Percentiles rank a stretch among this genome's conserved stretches.
These are phyloP conservation scores for Cariama cristata DNA, from an alignment of 2,113 vertebrate genomes.

Conservation along the genomic window DNA sequence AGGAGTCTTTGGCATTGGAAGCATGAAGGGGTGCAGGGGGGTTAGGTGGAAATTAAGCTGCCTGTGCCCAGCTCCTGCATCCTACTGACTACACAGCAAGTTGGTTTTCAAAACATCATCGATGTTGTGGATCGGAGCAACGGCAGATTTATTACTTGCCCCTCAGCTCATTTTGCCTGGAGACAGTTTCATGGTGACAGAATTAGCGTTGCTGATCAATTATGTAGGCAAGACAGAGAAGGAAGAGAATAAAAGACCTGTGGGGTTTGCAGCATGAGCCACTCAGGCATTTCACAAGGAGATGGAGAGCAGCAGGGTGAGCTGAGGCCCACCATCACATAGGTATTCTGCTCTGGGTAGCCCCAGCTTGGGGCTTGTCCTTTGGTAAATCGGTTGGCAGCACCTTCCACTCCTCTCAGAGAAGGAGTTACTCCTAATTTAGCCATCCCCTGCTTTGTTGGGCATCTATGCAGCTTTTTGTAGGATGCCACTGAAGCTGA, in stretches of 20 bases:
- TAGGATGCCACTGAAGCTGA: neutral
- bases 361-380: neutral
- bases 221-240: neutral
- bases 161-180: neutral
- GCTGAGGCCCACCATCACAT: neutral
- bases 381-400: neutral
- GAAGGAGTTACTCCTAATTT: neutral
- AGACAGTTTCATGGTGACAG: neutral
- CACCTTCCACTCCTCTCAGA: neutral
- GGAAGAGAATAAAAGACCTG: neutral
- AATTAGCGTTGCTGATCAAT: neutral
- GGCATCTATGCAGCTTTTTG: neutral
- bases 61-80: neutral
- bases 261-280: neutral
- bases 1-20: neutral
- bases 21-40: rapidly evolving
- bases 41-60: neutral
- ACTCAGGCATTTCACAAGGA: neutral
- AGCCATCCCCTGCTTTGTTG: neutral
- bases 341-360: neutral
- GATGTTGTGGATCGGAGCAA: neutral
- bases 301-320: neutral
- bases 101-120: neutral
- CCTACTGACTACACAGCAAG: no score
- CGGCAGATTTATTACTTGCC: neutral